Conservation (phyloP, 1,140 invertebrate species). For the Tetragonula clypearis region DNA sequence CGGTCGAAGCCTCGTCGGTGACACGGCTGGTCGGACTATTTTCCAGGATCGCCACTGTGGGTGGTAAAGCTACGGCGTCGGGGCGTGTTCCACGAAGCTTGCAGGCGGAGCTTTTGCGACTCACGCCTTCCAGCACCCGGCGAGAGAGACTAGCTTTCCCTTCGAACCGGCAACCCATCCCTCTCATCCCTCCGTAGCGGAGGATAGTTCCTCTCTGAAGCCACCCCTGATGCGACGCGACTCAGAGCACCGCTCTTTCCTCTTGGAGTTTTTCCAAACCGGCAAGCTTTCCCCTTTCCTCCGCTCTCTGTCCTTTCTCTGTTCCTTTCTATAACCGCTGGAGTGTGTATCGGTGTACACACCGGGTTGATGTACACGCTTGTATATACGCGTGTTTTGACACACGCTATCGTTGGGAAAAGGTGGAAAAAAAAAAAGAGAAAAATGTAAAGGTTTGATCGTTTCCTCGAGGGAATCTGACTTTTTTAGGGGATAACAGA, state of each 20-base stretch:
- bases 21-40: constrained; percentile 58
- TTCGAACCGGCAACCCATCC: constrained; percentile 44
- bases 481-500: constrained; percentile 50
- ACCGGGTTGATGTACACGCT: constrained; percentile 26
- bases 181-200: constrained; percentile 41
- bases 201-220: constrained; percentile 31
- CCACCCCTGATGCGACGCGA: constrained; percentile 25
- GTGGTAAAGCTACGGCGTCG: constrained; percentile 62
- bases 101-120: constrained; percentile 78
- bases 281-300: constrained; percentile 19
- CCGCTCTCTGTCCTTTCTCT: neutral
- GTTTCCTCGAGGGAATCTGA: constrained; percentile 46
- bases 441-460: constrained; percentile 5
- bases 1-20: constrained; percentile 57
- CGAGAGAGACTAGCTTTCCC: constrained; percentile 68
- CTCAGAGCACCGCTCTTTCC: constrained; percentile 44
- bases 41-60: constrained; percentile 59
- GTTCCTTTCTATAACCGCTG: neutral
- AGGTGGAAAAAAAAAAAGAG: constrained; percentile 27
- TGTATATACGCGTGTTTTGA: constrained; percentile 23
- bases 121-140: constrained; percentile 70
- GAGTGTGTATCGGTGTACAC: constrained; percentile 26
- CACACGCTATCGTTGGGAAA: constrained; percentile 11
- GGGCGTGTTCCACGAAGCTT: constrained; percentile 76
- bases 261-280: constrained; percentile 51